These are phyloP conservation scores for Imbricaverruca yamaguchii DNA, from an alignment of 2,888 invertebrate genomes.

Conservation along the genomic window DNA sequence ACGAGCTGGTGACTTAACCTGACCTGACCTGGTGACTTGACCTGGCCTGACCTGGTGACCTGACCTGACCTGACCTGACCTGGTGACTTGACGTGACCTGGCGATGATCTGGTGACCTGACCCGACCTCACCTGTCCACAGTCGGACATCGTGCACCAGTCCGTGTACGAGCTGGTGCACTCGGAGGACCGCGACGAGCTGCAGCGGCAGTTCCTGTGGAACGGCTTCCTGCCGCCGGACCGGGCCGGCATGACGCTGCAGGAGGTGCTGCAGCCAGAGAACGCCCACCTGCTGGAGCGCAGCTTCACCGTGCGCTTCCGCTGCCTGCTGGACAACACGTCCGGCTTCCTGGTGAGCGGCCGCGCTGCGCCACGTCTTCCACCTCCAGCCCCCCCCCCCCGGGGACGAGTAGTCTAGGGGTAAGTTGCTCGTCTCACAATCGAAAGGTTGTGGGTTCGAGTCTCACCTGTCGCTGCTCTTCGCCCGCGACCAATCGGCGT, in stretches of 20 bases:
- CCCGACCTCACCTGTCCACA: slow-evolving; percentile 47
- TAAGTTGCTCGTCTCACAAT: too few species aligned
- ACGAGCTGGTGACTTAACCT: slow-evolving; percentile 72
- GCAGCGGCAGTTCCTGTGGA: slow-evolving; percentile 89
- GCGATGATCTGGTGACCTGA: too few species aligned
- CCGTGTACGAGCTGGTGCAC: slow-evolving; percentile 97
- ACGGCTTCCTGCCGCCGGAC: slow-evolving; percentile 72
- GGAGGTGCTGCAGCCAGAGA: slow-evolving; percentile 80
- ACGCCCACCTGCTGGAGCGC: slow-evolving; percentile 82
- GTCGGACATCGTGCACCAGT: slow-evolving; percentile 99
- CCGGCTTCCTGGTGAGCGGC: slow-evolving; percentile 86
- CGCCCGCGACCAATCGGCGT: too few species aligned
- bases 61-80: too few species aligned
- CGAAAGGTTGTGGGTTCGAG: too few species aligned
- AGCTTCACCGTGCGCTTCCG: slow-evolving; percentile 98
- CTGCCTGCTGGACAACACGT: slow-evolving; percentile 97
- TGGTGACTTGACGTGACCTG: background rate
- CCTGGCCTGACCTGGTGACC: too few species aligned
- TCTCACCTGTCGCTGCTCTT: too few species aligned
- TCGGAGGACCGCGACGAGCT: slow-evolving; percentile 97
- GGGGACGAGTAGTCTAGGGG: too few species aligned
- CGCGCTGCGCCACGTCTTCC: too few species aligned
- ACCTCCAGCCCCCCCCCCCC: too few species aligned
- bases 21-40: too few species aligned
- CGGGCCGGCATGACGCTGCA: slow-evolving; percentile 68